phyloP scores from a whole-genome alignment of 2,113 vertebrate genomes.

The Emydura subglobosa region DNA sequence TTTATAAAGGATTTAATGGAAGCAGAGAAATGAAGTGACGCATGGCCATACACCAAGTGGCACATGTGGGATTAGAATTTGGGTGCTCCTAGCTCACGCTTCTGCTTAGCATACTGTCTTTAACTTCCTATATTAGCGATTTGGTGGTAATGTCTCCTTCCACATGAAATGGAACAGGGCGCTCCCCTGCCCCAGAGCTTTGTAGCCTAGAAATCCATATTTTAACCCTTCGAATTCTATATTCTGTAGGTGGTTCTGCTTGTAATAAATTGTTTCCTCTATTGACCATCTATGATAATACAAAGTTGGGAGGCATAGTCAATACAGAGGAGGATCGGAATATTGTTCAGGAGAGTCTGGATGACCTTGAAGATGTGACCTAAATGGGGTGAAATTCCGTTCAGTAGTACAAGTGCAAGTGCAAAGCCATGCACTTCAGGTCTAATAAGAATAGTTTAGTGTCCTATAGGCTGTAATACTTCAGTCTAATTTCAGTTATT shows the following conservation, averaged over 20 bases:
- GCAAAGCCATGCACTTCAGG: not conserved
- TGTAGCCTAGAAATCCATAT: not conserved
- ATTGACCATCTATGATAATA: not conserved
- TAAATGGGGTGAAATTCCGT: not conserved
- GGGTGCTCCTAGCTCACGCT: not conserved
- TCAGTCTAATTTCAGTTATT: not conserved
- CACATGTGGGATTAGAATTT: not conserved
- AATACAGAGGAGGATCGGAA: not conserved
- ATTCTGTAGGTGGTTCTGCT: not conserved
- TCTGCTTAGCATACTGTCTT: not conserved
- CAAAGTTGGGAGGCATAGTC: not conserved
- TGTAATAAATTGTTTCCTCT: not conserved
- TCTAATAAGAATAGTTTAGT: not conserved
- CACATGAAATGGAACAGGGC: not conserved
- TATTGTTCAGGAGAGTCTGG: not conserved
- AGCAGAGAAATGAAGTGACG: not conserved
- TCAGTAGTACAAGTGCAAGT: not conserved
- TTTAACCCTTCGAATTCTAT: not conserved
- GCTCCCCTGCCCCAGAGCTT: not conserved
- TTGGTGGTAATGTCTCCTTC: not conserved
- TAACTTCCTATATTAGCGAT: not conserved
- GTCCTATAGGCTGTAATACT: not conserved
- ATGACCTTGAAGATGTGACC: not conserved
- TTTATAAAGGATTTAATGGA: not conserved
- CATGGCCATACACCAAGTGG: rapidly evolving